Conservation (phyloP, 2,888 invertebrate genomes). For the Pollenia amentaria region DNA sequence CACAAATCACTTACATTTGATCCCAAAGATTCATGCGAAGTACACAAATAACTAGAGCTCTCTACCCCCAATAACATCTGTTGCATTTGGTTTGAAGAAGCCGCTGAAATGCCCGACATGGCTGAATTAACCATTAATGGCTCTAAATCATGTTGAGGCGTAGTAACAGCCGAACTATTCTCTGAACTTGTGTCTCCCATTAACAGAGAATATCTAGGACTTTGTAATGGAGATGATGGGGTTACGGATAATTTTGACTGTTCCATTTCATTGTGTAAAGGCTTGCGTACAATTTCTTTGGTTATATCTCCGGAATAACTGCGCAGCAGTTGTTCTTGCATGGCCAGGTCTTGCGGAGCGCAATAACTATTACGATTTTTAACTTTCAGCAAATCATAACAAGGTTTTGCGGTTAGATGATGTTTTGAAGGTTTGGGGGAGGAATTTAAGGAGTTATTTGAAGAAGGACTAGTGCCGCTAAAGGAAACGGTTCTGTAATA, state of each 20-base stretch:
- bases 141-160: slow-evolving; percentile 84
- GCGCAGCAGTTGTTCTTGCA: slow-evolving; percentile 76
- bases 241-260: slow-evolving; percentile 82
- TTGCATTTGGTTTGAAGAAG: slow-evolving; percentile 79
- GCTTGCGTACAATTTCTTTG: slow-evolving; percentile 75
- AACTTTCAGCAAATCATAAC: slow-evolving; percentile 77
- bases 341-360: slow-evolving; percentile 67
- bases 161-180: slow-evolving; percentile 84
- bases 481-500: slow-evolving; percentile 73
- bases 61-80: slow-evolving; percentile 79
- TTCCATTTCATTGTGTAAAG: slow-evolving; percentile 76
- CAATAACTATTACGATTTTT: slow-evolving; percentile 81
- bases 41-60: slow-evolving; percentile 79
- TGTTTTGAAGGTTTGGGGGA: slow-evolving; percentile 68
- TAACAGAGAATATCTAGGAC: slow-evolving; percentile 84
- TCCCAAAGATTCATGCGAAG: slow-evolving; percentile 82
- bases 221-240: slow-evolving; percentile 83
- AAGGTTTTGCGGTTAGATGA: slow-evolving; percentile 73
- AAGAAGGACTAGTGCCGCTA: slow-evolving; percentile 63
- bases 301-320: slow-evolving; percentile 79
- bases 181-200: slow-evolving; percentile 84
- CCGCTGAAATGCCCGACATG: slow-evolving; percentile 79
- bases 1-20: slow-evolving; percentile 78
- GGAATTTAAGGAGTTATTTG: slow-evolving; percentile 60
- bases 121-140: slow-evolving; percentile 81